Conservation (phyloP, 2,113 vertebrate genomes). For the Callorhinus ursinus region DNA sequence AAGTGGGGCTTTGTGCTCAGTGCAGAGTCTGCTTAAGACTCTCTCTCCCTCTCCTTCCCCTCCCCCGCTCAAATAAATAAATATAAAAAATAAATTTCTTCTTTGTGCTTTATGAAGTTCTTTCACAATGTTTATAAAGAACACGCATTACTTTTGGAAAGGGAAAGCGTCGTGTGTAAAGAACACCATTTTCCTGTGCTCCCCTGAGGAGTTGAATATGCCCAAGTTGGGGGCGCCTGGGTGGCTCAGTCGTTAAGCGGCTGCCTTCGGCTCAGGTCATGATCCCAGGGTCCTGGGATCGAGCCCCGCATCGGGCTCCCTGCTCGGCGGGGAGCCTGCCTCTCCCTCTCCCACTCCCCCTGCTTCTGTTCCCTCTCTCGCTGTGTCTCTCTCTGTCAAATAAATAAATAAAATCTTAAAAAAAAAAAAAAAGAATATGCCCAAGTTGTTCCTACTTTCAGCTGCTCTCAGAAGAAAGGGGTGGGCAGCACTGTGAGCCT, state of each 20-base stretch:
- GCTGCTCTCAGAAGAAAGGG: not conserved
- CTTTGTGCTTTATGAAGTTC: not conserved
- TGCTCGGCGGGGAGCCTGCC: too few relatives aligned
- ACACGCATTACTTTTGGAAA: conserved; percentile 6
- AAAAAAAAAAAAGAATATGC: too few relatives aligned
- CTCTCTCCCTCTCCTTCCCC: not conserved
- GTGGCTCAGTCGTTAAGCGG: too few relatives aligned
- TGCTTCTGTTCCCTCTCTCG: too few relatives aligned
- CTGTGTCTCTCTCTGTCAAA: too few relatives aligned
- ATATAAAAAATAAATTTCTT: not conserved
- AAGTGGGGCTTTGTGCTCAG: not conserved
- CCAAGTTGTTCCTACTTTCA: not conserved
- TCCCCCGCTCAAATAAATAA: not conserved
- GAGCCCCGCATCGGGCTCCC: too few relatives aligned
- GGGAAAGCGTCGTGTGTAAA: not conserved
- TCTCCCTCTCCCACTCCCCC: too few relatives aligned
- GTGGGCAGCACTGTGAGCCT: not conserved
- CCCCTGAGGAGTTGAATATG: not conserved
- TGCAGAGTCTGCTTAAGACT: not conserved
- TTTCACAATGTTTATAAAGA: not conserved
- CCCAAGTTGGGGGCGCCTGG: too few relatives aligned
- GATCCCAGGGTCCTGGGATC: too few relatives aligned
- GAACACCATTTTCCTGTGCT: not conserved
- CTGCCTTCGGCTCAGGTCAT: too few relatives aligned
- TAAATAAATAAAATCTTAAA: too few relatives aligned